These are phyloP conservation scores for Hyphantria cunea DNA, from an alignment of 1,140 invertebrate species.

Conservation along the genomic window DNA sequence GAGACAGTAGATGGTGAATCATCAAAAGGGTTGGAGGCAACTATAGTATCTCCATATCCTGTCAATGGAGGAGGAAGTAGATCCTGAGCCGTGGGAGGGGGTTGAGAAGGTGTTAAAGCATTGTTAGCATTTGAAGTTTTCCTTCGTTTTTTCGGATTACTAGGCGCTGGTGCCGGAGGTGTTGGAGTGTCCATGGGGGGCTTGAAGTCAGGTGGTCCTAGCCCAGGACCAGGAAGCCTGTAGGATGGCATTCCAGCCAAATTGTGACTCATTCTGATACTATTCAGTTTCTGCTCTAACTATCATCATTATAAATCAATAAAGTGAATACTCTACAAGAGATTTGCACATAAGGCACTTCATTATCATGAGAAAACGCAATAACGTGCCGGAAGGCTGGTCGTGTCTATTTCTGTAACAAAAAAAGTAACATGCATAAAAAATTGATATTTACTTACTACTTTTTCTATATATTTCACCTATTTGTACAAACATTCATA, in stretches of 20 bases:
- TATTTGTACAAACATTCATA: background rate
- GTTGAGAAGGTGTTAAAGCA: constrained; percentile 81
- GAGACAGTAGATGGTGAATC: constrained; percentile 89
- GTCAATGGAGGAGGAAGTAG: constrained; percentile 91
- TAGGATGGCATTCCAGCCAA: constrained; percentile 86
- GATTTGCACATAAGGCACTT: constrained; percentile 65
- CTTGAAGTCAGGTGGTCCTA: constrained; percentile 84
- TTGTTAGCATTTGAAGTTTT: constrained; percentile 85
- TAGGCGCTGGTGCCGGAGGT: constrained; percentile 82
- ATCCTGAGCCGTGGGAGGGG: constrained; percentile 86
- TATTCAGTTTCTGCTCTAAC: constrained; percentile 67
- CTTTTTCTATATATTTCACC: too few relatives aligned
- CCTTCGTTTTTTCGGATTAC: constrained; percentile 86
- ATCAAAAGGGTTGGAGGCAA: constrained; percentile 97
- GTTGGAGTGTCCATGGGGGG: constrained; percentile 83
- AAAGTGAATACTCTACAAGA: constrained; percentile 51
- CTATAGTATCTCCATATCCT: constrained; percentile 95
- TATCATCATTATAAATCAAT: constrained; percentile 60
- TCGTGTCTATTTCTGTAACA: constrained; percentile 79
- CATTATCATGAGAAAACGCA: constrained; percentile 74
- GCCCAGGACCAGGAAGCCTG: constrained; percentile 85
- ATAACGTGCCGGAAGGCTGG: constrained; percentile 73
- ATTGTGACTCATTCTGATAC: constrained; percentile 85
- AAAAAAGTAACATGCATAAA: constrained; percentile 47
- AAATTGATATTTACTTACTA: constrained; percentile 20